These are phyloP conservation scores for Rhinoraja longicauda DNA, from an alignment of 2,797 vertebrate species.

Conservation along the genomic window DNA sequence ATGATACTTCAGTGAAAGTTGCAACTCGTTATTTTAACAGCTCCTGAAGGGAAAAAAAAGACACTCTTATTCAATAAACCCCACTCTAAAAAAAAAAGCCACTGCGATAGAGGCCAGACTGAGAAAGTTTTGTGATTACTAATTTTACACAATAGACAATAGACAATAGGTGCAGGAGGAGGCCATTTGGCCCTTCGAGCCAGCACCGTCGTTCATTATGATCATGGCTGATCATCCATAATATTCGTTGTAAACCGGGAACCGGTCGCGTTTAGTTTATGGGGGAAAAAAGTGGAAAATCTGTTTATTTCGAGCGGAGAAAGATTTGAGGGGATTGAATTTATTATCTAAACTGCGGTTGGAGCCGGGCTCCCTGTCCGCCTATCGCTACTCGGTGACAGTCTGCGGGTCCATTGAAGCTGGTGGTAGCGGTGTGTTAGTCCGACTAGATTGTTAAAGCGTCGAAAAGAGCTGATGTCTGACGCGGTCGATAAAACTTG, in stretches of 20 bases:
- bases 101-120: not conserved
- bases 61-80: not conserved
- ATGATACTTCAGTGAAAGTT: too few species aligned
- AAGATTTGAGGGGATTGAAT: not conserved
- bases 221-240: too few species aligned
- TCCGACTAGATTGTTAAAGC: slow-evolving; percentile 42
- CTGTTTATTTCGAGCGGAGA: not conserved
- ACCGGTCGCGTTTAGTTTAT: not conserved
- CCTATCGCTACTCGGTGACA: not conserved
- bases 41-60: not conserved
- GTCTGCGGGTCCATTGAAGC: not conserved
- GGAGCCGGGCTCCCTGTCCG: not conserved
- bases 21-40: too few species aligned
- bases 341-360: not conserved
- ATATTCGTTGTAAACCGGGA: not conserved
- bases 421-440: not conserved
- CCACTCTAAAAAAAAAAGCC: not conserved
- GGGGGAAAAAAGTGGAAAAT: not conserved
- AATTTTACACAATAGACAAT: too few species aligned
- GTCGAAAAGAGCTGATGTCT: not conserved
- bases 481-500: slow-evolving; percentile 46
- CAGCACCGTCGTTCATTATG: too few species aligned
- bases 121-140: not conserved
- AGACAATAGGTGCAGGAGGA: too few species aligned
- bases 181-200: too few species aligned